These are phyloP conservation scores for Eidolon dupreanum DNA, from an alignment of 2,797 vertebrate genomes.

Conservation along the genomic window DNA sequence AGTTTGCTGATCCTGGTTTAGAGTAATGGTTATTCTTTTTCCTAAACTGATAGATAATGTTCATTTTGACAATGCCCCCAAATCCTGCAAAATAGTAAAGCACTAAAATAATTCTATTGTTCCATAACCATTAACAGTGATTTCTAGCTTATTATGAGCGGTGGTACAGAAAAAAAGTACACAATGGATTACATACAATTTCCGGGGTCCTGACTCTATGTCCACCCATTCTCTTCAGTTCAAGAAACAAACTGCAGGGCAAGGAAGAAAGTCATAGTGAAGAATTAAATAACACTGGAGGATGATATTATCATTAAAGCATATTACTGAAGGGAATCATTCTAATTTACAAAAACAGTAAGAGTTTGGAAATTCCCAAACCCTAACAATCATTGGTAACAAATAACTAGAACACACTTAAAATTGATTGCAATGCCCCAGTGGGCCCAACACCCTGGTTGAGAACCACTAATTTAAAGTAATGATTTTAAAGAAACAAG, in stretches of 20 bases:
- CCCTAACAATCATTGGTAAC: not conserved
- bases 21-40: constrained; percentile 11
- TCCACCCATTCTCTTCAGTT: not conserved
- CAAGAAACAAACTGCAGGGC: constrained; percentile 10
- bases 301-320: not conserved
- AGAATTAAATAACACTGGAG: not conserved
- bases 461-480: not conserved
- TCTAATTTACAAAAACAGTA: constrained; percentile 32
- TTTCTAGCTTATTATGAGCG: constrained; percentile 29
- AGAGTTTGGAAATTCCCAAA: not conserved
- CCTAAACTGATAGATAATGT: constrained; percentile 4
- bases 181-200: not conserved
- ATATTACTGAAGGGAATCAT: not conserved
- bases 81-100: not conserved
- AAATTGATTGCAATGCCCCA: not conserved
- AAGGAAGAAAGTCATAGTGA: not conserved
- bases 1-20: not conserved
- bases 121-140: not conserved
- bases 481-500: constrained; percentile 28
- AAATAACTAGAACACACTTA: not conserved
- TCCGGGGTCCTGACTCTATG: constrained; percentile 30
- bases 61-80: not conserved
- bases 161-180: constrained; percentile 17
- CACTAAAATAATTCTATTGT: not conserved
- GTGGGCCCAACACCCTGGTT: not conserved